These are phyloP conservation scores for Heptranchias perlo DNA, from an alignment of 2,113 vertebrate species.

Conservation along the genomic window DNA sequence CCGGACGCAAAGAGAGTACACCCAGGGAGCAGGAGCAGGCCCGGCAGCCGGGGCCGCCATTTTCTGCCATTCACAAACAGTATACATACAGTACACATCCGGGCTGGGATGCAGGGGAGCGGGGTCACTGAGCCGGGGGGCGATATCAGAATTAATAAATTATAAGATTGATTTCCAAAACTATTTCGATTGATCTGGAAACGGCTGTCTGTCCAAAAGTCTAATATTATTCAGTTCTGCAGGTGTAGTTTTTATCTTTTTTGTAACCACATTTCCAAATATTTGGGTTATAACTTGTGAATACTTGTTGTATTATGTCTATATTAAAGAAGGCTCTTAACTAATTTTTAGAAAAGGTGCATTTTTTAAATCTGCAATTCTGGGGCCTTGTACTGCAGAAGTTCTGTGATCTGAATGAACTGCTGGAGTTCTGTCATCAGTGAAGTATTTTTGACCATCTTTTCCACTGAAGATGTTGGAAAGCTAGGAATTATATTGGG, in stretches of 20 bases:
- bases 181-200: not conserved
- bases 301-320: not conserved
- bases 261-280: not conserved
- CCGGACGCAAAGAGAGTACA: not conserved
- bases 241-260: not conserved
- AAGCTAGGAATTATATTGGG: not conserved
- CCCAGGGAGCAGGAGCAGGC: constrained; percentile 32
- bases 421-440: not conserved
- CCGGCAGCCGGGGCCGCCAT: constrained; percentile 35
- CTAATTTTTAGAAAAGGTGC: not conserved
- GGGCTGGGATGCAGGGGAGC: constrained; percentile 31
- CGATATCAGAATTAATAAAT: not conserved
- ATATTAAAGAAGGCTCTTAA: not conserved
- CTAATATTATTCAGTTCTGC: not conserved
- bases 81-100: constrained; percentile 36
- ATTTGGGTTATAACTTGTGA: not conserved
- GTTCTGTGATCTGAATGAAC: not conserved
- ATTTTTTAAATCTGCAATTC: not conserved
- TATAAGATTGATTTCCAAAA: not conserved
- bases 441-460: not conserved
- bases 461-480: not conserved
- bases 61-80: constrained; percentile 36
- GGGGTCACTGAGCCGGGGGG: not conserved
- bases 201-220: not conserved
- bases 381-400: not conserved